Base-by-base conservation (phyloP, 2,888 invertebrate genomes). In the Nomada lathburiana region DNA sequence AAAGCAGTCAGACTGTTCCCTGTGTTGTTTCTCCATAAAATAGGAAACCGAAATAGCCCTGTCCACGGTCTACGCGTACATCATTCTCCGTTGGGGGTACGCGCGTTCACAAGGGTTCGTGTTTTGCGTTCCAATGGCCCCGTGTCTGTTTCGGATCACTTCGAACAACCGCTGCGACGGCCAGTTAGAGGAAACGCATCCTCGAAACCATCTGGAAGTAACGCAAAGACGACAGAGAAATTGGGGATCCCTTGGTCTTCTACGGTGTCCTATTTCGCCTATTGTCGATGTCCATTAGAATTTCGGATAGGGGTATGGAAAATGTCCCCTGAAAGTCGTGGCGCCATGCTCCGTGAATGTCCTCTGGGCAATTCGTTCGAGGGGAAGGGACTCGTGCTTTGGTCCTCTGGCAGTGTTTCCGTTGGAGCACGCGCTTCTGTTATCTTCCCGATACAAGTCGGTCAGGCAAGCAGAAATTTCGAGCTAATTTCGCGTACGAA, bases 1-100 rank as follows among this genome's bases (percentile, higher is more conserved):
- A 44, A 13, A 50, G 16, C 16, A 10, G 23, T 11, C 74, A 83
- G n/a, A n/a, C 83, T 83, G 86, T 86, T 67, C 80, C 60, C 44
- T 11, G 7, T 13, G 62, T 29, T 36, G 59, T 44, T 44, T 50
- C 60, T 29, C 59, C 69, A n/a, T 72, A 75, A 75, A 75, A 68
- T 67, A 57, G 4, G 20, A 55, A 42, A 10, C 53, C 52, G 75
- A 23, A 71, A 65, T 10, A 2, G 36, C 7, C 36, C 36, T 36
- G 36, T 36, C 36, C 36, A 36, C 7, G n/a, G 13, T 26, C 4
- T 13, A 47, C 18, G 26, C 13, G 9, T 16, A 26, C 20, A n/a
- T 18, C 20, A 18, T 11, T 57, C 55, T 59, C 69, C 29, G 57
- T 47, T 59, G 59, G 69, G n/a, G 69, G 47, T 20, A 18, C 1